Conservation (phyloP, 2,113 vertebrate species). For the Carassius auratus region DNA sequence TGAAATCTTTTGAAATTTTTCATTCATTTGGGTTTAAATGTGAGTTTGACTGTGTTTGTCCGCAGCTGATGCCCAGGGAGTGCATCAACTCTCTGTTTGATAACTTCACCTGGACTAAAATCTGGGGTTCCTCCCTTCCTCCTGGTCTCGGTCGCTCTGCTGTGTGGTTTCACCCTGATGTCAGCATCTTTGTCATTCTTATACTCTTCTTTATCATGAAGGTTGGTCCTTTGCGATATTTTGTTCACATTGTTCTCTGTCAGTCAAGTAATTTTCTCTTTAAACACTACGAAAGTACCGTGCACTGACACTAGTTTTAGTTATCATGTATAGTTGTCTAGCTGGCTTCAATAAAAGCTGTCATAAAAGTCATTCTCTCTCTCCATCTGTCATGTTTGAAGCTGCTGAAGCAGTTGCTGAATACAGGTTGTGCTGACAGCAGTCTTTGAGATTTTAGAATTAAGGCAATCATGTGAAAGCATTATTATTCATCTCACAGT, state of each 20-base stretch:
- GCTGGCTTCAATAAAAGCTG: neutral
- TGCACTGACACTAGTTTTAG: neutral
- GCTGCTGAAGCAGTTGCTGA: no score
- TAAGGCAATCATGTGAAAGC: neutral
- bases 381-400: neutral
- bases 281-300: neutral
- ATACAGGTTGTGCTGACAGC: neutral
- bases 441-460: neutral
- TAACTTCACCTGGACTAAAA: conserved; percentile 92
- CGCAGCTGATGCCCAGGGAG: conserved; percentile 92
- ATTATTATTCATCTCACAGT: conserved; percentile 73
- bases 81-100: conserved; percentile 93
- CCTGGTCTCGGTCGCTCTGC: conserved; percentile 82
- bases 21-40: neutral
- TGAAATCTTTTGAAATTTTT: neutral
- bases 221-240: conserved; percentile 69
- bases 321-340: neutral
- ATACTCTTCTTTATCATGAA: conserved; percentile 92
- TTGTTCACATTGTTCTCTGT: neutral
- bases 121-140: conserved; percentile 67
- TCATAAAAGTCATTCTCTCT: conserved; percentile 10
- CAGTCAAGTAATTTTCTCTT: neutral
- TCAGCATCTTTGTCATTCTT: conserved; percentile 86
- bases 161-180: conserved; percentile 88
- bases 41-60: neutral